A percentile compares a stretch with the other conserved stretches of the same genome.
These are phyloP conservation scores for Porites evermanni DNA, from an alignment of 92 coral and sea anemone genomes.

Conservation along the genomic window DNA sequence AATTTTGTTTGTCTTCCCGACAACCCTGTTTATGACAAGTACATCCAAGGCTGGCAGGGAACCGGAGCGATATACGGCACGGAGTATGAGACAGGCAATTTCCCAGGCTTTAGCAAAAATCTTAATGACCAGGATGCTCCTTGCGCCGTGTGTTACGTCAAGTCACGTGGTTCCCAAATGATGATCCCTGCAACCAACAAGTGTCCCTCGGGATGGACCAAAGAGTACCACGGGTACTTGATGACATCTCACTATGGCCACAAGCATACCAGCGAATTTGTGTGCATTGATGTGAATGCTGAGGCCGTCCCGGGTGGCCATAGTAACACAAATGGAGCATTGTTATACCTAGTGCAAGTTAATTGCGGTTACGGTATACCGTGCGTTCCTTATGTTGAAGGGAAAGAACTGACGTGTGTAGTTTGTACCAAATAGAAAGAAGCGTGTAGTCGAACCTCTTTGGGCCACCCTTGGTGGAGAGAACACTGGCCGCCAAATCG, in stretches of 20 bases:
- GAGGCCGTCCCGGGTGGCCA: conserved; percentile 65
- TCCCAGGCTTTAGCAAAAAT: conserved; percentile 45
- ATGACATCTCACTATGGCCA: conserved; percentile 69
- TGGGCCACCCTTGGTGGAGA: too few relatives aligned
- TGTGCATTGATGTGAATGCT: conserved; percentile 82
- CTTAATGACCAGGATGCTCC: conserved; percentile 74
- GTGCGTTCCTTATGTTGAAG: conserved; percentile 40
- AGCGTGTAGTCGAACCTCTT: too few relatives aligned
- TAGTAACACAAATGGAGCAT: conserved; percentile 55
- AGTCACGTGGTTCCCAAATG: conserved; percentile 66
- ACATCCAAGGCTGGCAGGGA: conserved; percentile 14
- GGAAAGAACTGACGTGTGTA: background rate
- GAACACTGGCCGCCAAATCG: too few relatives aligned
- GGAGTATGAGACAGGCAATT: conserved; percentile 57
- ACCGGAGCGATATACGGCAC: conserved; percentile 54
- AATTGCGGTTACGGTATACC: conserved; percentile 74
- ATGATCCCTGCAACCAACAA: conserved; percentile 83
- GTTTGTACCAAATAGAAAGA: background rate
- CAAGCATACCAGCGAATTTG: conserved; percentile 51
- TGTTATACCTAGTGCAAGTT: conserved; percentile 69
- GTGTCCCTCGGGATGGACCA: conserved; percentile 86
- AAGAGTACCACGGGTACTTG: conserved; percentile 84
- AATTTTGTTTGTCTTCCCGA: conserved; percentile 58
- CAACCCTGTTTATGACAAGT: conserved; percentile 50
- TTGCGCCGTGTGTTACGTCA: conserved; percentile 80